Evolutionary conservation across 2,113 vertebrate genomes (phyloP), one percentile per base, ranked within the genome.

Genomic region (Nothocercus julius): DNA sequence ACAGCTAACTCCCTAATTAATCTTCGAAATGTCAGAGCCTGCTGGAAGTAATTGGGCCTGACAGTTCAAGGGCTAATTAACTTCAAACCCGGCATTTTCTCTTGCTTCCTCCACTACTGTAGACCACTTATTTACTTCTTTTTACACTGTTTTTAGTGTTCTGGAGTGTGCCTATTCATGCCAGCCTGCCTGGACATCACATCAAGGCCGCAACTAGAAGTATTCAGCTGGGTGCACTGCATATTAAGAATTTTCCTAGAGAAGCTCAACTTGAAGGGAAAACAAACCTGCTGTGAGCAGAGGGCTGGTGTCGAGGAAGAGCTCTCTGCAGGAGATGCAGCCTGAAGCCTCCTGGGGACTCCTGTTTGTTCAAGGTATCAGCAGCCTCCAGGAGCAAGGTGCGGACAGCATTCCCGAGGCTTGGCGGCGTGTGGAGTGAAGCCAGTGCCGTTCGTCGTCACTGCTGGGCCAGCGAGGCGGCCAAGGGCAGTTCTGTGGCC

Each of bases 21-120:
- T 97, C 96, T 95, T 93, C 4, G 5, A 98, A 98, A 97, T 97
- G 97, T 97, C 97, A 97, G 94, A 96, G 93, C 73, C 97, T 95
- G 92, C 96, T 97, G 93, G 95, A 97, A 93, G 85, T 96, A 97
- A 97, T 93, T 97, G 95, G 87, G 80, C 86, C 94, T 96, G 97
- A 96, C 95, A 97, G 96, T 97, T 97, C 94, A 98, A 97, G 96
- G 95, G 78, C 96, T 97, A 97, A 98, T 98, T 98, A 98, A 95
- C 93, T 92, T 92, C 83, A 97, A 96, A 96, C 62, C 49, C 54
- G 59, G 80, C 81, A 96, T 97, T 92, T 97, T 95, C 74, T 80
- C 61, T 85, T 92, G 68, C 82, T 95, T 97, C 64, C 89, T 94
- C 84, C 92, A 83, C 73, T 91, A 74, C 94, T 95, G 85, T 79